Base-by-base conservation (phyloP, 1,140 invertebrate genomes). In the Brachionus koreanus region DNA sequence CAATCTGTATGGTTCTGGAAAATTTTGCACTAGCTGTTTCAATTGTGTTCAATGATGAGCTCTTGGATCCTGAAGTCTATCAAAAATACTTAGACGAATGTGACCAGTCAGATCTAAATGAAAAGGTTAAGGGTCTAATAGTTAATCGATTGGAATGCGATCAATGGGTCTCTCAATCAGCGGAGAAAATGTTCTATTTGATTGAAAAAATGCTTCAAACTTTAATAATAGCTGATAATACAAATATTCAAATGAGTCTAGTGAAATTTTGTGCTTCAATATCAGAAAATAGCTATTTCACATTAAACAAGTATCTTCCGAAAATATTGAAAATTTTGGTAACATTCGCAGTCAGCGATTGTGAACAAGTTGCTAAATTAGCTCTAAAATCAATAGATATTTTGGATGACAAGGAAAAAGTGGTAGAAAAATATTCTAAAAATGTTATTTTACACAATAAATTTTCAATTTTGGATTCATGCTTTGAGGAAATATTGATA, bases 111-210 rank as follows among this genome's bases (percentile, higher is more conserved):
- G 57, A 23, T 25, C 33, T 79, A 19, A 61, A 65, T 23, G 2
- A 9, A 16, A 52, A 79, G 43, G 7, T 61, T 7, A 42, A 61
- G 43, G n/a, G 16, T 3, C 23, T 79, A 12, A 61, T 79, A 5
- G 46, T 79, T 9, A 16, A 79, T 57, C 6, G 69, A 46, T n/a
- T 9, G 7, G 19, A 57, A 25, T 29, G 25, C 42, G 25, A 57
- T 3, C 19, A 79, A 6, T 79, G 76, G 76, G 7, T 79, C 6
- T 10, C 33, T 16, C 12, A 33, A 19, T 79, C 76, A 19, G 57
- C 25, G n/a, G 76, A 79, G 25, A 79, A 79, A 61, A 42, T 79
- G 37, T 79, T 79, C 25, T 19, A 61, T 61, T 61, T 79, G 19
- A 61, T 79, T 37, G 76, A 79, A 37, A 57, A 61, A 43, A 25